Evolutionary conservation across 2,888 invertebrate species (phyloP), one percentile per base, ranked within the genome.

Genomic region (Leptogaster cylindrica): DNA sequence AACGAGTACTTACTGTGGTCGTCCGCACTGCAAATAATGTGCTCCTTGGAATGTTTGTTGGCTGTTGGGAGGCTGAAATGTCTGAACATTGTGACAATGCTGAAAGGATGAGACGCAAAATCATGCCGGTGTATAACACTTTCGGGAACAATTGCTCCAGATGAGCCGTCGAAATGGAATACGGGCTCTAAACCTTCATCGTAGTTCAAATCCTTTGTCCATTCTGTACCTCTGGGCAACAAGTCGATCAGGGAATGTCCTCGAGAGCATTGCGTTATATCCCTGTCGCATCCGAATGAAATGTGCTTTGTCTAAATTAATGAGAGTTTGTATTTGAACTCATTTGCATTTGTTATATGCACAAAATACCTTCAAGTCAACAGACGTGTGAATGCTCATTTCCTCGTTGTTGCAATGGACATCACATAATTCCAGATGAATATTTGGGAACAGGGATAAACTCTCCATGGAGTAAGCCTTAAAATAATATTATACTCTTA

Each of bases 1-100:
- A n/a, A n/a, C n/a, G n/a, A 23, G 27, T 33, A 85, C 91, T 87
- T 76, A 95, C 96, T 95, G 79, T 97, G 96, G 78, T 97, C 96
- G 81, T 99, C 99, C 23, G 97, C 95, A 75, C 93, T 92, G 80
- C 99, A 99, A 48, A 99, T 83, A 74, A 99, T 90, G 77, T 98
- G 97, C 78, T 99, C 98, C 83, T 99, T 99, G 72, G 89, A 84
- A 77, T 94, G 95, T 75, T 94, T 93, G 80, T 95, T 94, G 72
- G 88, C 86, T 73, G 89, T 88, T 41, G 89, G 86, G n/a, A 74
- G 71, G 10, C 89, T 88, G 41, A 91, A 91, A 82, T 98, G 98
- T 58, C 95, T 88, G 87, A 99, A 91, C 93, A 98, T 97, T 7
- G 95, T 94, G 44, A 93, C 88, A 75, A 99, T 86, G 67, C 93